Conservation (phyloP, 2,888 invertebrate species). For the Heteromurus nitidus region DNA sequence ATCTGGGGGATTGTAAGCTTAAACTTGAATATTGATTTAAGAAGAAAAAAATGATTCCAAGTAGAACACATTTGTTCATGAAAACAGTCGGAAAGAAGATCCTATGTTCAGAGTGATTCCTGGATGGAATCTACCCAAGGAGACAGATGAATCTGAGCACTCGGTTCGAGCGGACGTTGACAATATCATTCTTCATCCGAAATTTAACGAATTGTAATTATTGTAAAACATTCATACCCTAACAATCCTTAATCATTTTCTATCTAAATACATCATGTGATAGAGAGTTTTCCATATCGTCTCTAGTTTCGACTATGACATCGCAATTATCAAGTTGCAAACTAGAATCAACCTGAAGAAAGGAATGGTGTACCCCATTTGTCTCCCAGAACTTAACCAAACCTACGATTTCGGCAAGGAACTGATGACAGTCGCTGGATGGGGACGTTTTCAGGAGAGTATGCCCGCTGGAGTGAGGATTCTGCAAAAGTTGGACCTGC, state of each 20-base stretch:
- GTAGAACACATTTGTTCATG: too few relatives aligned
- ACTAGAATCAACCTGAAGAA: constrained; percentile 22
- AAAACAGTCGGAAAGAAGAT: background rate
- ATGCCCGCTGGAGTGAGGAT: constrained; percentile 1
- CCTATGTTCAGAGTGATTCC: background rate
- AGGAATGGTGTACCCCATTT: constrained; percentile 14
- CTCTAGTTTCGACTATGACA: constrained; percentile 14
- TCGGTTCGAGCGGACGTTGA: background rate
- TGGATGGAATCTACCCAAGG: constrained; percentile 2
- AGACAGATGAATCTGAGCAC: background rate
- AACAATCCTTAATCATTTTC: background rate
- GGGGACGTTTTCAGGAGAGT: constrained; percentile 26
- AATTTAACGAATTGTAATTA: background rate
- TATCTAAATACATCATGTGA: background rate
- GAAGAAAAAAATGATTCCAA: too few relatives aligned
- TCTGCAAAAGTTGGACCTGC: constrained; percentile 36
- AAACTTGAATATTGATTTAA: background rate
- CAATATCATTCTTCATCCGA: constrained; percentile 3
- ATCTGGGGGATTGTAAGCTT: background rate
- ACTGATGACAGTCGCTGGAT: constrained; percentile 23
- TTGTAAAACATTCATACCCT: too few relatives aligned
- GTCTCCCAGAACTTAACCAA: constrained; percentile 25
- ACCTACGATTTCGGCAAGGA: background rate
- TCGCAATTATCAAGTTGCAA: constrained; percentile 37
- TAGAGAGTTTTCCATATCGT: background rate